phyloP scores from a whole-genome alignment of 64 coral and sea anemone species.

The Catalaphyllia jardinei region DNA sequence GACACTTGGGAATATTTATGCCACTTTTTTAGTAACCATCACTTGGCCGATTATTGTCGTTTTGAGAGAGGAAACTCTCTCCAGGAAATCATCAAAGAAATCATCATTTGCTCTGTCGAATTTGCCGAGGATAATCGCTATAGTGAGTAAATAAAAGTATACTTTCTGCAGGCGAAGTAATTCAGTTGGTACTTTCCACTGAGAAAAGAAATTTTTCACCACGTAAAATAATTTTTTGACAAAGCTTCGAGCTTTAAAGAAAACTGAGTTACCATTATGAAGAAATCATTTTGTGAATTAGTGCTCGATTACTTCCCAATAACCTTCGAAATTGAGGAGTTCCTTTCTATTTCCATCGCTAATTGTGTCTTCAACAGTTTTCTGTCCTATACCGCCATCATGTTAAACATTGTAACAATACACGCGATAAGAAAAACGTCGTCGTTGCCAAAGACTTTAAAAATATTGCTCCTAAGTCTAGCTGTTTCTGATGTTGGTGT shows the following conservation, averaged over 20 bases:
- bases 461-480: background rate
- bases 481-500: background rate
- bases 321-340: background rate
- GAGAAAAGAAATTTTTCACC: too few species aligned
- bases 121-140: too few species aligned
- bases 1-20: too few species aligned
- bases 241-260: background rate
- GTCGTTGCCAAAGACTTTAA: background rate
- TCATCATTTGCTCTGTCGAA: too few species aligned
- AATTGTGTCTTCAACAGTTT: slow-evolving; percentile 3
- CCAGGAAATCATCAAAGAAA: too few species aligned
- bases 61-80: too few species aligned
- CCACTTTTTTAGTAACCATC: too few species aligned
- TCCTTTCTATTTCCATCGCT: background rate
- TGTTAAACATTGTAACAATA: background rate
- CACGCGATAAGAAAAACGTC: background rate
- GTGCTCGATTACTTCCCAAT: background rate
- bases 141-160: too few species aligned
- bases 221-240: too few species aligned
- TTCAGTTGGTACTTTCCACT: too few species aligned
- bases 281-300: background rate
- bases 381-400: background rate
- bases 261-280: background rate
- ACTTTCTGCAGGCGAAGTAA: too few species aligned
- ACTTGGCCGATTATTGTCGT: too few species aligned